Conservation (phyloP, 2,888 invertebrate genomes). For the Aromia moschata region DNA sequence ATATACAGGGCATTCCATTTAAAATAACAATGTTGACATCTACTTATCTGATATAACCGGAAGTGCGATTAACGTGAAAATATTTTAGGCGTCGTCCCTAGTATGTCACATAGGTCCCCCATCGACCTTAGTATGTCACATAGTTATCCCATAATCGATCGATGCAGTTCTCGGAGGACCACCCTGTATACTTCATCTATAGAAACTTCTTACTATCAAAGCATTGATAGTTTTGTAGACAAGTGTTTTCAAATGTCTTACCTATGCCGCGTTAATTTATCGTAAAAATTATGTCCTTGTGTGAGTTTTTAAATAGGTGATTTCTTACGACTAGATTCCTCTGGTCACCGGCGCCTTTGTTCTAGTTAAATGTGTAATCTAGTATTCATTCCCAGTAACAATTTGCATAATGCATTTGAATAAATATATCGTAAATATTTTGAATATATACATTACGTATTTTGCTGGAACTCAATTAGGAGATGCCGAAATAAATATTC, state of each 20-base stretch:
- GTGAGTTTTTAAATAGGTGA: conserved; percentile 30
- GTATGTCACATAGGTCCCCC: too few species aligned
- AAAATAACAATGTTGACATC: too few species aligned
- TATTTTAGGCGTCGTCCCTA: too few species aligned
- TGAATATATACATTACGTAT: not conserved
- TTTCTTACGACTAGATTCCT: conserved; percentile 30
- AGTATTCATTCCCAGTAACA: conserved; percentile 2
- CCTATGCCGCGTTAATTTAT: conserved; percentile 22
- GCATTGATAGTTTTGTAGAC: too few species aligned
- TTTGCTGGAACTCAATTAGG: not conserved
- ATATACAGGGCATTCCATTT: too few species aligned
- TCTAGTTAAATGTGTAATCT: conserved; percentile 20
- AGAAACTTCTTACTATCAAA: too few species aligned
- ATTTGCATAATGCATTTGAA: conserved; percentile 10
- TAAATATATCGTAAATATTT: conserved; percentile 3
- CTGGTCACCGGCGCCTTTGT: conserved; percentile 21
- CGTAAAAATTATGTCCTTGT: conserved; percentile 23
- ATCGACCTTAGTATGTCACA: too few species aligned
- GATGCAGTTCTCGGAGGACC: too few species aligned
- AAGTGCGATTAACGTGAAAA: too few species aligned
- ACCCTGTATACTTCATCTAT: too few species aligned
- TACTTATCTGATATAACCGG: too few species aligned
- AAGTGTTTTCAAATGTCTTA: conserved; percentile 25
- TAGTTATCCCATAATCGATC: too few species aligned
- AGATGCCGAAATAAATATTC: not conserved